phyloP scores from a whole-genome alignment of 1,140 invertebrate species.

The Orchestia grillus region DNA sequence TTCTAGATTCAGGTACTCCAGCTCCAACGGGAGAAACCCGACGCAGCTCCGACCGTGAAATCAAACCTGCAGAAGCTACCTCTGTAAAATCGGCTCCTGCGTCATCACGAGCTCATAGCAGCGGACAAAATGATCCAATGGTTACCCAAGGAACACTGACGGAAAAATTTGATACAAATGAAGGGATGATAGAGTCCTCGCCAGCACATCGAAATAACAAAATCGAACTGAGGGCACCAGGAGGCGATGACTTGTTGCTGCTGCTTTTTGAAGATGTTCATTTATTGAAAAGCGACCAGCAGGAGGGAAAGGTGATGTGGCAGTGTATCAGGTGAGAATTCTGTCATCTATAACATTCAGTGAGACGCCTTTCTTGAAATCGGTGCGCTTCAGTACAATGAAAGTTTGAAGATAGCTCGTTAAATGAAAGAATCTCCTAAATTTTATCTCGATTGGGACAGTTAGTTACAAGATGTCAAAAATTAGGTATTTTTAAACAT shows the following conservation, averaged over 20 bases:
- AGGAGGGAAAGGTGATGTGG: slow-evolving; percentile 57
- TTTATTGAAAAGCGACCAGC: slow-evolving; percentile 52
- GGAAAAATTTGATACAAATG: neutral
- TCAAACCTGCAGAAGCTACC: neutral
- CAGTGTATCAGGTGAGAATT: slow-evolving; percentile 60
- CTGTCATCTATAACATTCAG: neutral
- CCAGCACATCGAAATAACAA: neutral
- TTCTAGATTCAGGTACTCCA: neutral
- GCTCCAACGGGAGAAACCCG: neutral
- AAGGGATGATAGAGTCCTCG: neutral
- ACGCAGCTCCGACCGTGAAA: neutral
- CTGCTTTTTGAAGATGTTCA: slow-evolving; percentile 62
- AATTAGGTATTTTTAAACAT: too few relatives aligned
- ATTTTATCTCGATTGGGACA: neutral
- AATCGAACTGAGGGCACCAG: slow-evolving; percentile 37
- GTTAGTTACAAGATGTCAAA: neutral
- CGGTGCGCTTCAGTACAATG: neutral
- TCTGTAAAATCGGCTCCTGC: neutral
- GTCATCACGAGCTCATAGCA: neutral
- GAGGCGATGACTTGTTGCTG: slow-evolving; percentile 59
- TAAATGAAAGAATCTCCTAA: neutral
- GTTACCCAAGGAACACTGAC: neutral
- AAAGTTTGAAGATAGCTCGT: neutral
- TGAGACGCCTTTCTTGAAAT: neutral
- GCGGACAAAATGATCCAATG: neutral